phyloP scores from a whole-genome alignment of 2,888 invertebrate species.

The Leistus spinibarbis region DNA sequence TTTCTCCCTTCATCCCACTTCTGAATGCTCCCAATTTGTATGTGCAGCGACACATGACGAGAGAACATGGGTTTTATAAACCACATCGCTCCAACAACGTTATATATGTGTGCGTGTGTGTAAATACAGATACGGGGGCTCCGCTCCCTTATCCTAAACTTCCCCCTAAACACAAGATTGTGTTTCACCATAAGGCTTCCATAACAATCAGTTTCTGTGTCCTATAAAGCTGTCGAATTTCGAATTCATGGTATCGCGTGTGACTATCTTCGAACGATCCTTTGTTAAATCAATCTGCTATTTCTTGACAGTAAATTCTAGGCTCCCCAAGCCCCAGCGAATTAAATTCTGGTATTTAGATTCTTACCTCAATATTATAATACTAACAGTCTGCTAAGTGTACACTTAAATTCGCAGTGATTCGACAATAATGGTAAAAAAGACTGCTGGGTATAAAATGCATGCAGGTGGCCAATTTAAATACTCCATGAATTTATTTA shows the following conservation, averaged over 20 bases:
- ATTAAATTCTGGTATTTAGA: no score
- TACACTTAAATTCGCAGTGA: no score
- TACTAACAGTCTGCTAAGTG: no score
- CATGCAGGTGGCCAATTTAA: not conserved
- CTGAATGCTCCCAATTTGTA: not conserved
- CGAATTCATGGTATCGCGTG: not conserved
- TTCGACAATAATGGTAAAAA: not conserved
- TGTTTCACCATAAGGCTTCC: not conserved
- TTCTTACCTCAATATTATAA: no score
- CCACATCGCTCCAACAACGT: not conserved
- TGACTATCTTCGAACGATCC: not conserved
- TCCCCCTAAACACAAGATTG: not conserved
- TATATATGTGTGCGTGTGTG: not conserved
- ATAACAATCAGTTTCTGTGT: not conserved
- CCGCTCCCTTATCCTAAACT: not conserved
- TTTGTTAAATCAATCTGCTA: no score
- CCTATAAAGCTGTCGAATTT: not conserved
- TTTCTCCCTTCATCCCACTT: not conserved
- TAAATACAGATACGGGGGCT: not conserved
- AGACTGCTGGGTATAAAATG: not conserved
- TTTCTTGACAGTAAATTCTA: no score
- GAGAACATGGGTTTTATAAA: conserved; percentile 1
- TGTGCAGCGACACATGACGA: conserved; percentile 8
- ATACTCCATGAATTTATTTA: not conserved
- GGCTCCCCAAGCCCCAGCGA: no score